These are phyloP conservation scores for Antheraea pernyi DNA, from an alignment of 1,140 invertebrate genomes.

Conservation along the genomic window DNA sequence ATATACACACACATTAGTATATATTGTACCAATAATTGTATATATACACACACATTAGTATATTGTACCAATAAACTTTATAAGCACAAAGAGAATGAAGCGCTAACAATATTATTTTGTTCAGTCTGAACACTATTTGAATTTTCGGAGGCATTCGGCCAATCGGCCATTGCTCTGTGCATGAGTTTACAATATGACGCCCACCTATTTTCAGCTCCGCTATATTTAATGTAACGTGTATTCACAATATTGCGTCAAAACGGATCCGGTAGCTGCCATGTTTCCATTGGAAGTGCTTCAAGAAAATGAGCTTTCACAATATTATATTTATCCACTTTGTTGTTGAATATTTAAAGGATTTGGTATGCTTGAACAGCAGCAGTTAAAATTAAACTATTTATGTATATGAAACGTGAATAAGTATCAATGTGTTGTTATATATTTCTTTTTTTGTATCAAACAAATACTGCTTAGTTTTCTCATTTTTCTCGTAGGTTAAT, in stretches of 20 bases:
- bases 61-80: not conserved
- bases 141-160: conserved; percentile 17
- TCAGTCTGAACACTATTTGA: conserved; percentile 14
- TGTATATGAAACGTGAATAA: not conserved
- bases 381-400: not conserved
- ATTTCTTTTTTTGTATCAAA: not conserved
- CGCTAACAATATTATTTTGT: conserved; percentile 1
- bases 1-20: no score
- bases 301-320: not conserved
- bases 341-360: not conserved
- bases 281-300: not conserved
- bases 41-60: not conserved
- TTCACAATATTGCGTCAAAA: conserved; percentile 41
- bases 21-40: no score
- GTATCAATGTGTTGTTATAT: not conserved
- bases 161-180: conserved; percentile 37
- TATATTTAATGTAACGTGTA: conserved; percentile 41
- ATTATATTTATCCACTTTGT: not conserved
- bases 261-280: conserved; percentile 13
- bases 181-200: conserved; percentile 52
- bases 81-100: not conserved
- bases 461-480: not conserved
- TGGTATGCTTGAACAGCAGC: no score
- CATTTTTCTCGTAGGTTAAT: conserved; percentile 11
- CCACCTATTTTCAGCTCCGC: conserved; percentile 59